Percentiles rank a stretch among this genome's conserved stretches.
Evolutionary conservation across 2,797 vertebrate genomes (phyloP).

Genomic region (Lutjanus argentimaculatus): DNA sequence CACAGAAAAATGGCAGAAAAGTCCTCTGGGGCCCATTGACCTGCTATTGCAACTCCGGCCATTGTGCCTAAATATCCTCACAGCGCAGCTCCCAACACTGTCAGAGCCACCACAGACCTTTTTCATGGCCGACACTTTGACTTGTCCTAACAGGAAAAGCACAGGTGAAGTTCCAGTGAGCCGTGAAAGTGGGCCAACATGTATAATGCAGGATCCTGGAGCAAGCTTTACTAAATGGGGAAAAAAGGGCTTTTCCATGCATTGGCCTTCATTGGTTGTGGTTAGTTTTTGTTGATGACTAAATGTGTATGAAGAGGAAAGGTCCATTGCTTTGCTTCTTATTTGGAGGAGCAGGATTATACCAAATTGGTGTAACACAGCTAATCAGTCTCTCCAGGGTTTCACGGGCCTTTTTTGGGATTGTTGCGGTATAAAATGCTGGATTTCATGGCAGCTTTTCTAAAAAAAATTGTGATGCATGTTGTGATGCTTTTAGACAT

Average conservation of each 20-base stretch:
- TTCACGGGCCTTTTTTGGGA: too few species aligned
- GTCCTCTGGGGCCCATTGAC: background rate
- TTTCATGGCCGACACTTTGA: background rate
- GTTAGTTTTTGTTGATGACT: background rate
- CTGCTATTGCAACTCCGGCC: background rate
- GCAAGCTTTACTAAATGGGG: background rate
- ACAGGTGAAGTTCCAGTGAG: background rate
- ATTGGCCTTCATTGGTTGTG: background rate
- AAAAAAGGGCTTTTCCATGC: background rate
- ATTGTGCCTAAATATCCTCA: too few species aligned
- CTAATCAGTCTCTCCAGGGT: too few species aligned
- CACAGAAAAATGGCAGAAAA: background rate
- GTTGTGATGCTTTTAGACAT: too few species aligned
- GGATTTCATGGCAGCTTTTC: too few species aligned
- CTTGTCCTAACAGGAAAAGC: background rate
- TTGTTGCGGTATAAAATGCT: too few species aligned
- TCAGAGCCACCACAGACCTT: background rate
- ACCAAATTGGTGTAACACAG: too few species aligned
- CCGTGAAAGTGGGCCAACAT: too few species aligned
- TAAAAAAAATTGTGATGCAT: too few species aligned
- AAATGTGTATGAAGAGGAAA: background rate
- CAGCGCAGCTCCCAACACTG: background rate
- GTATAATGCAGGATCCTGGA: background rate
- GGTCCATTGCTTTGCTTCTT: background rate
- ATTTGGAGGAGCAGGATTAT: background rate